Evolutionary conservation across 2,797 vertebrate species (phyloP).

Genomic region (Aulostomus chinensis): DNA sequence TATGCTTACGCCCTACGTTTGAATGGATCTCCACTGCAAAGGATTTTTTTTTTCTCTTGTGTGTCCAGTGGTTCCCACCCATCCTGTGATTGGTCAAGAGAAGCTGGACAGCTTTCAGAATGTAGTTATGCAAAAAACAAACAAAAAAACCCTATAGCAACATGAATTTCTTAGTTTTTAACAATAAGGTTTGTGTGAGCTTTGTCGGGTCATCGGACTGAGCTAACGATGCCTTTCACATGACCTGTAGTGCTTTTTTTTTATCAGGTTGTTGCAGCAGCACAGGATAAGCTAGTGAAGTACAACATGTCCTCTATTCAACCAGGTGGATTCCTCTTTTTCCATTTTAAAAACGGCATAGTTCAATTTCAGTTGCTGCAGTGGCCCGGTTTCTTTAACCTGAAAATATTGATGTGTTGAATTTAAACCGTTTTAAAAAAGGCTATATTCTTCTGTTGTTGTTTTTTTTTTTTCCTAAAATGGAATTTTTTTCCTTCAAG

Average conservation of each 20-base stretch:
- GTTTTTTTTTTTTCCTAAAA: neutral
- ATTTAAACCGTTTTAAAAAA: constrained; percentile 20
- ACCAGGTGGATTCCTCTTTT: constrained; percentile 11
- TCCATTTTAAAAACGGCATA: too few relatives aligned
- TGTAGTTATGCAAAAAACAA: constrained; percentile 78
- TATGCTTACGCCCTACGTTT: constrained; percentile 67
- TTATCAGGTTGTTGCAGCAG: constrained; percentile 72
- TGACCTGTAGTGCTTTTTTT: constrained; percentile 63
- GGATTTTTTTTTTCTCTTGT: constrained; percentile 52
- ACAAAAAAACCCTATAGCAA: constrained; percentile 66
- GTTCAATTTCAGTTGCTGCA: constrained; percentile 30
- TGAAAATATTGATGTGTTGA: constrained; percentile 15
- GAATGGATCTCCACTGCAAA: constrained; percentile 63
- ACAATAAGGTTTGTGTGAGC: constrained; percentile 60
- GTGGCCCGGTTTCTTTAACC: constrained; percentile 17
- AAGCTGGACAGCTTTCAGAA: constrained; percentile 78
- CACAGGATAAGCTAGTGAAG: constrained; percentile 72
- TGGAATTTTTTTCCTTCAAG: constrained; percentile 18
- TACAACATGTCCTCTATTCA: constrained; percentile 38
- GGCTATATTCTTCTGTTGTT: neutral
- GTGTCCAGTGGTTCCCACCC: constrained; percentile 59
- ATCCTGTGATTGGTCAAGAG: constrained; percentile 55
- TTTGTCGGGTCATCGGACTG: constrained; percentile 55
- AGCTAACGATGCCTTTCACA: constrained; percentile 65
- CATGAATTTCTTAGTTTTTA: constrained; percentile 63